Evolutionary conservation across 2,888 invertebrate species (phyloP), one percentile per base, ranked within the genome.

Genomic region (Panzeria rudis): DNA sequence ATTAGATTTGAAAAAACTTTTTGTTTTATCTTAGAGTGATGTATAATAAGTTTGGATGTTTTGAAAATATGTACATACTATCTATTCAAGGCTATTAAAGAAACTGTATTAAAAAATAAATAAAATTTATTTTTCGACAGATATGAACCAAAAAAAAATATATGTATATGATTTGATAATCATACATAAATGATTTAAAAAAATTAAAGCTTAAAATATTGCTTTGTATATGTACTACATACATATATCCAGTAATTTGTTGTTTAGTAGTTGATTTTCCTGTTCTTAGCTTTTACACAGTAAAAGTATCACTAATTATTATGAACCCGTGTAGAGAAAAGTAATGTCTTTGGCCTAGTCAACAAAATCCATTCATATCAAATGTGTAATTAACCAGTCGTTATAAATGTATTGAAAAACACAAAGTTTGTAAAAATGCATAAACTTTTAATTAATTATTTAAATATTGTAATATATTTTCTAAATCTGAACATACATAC

Each of bases 381-480:
- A 35, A 71, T 71, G 5, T 44, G n/a, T 15, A 44, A 44, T 32
- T 23, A 17, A 44, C 20, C 9, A n/a, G 9, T 38, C 6, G 61
- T 47, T 61, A 61, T 11, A 44, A 44, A 47, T 38, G n/a, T 35
- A 7, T 29, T 32, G 9, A 1, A 47, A 35, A 44, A n/a, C 15
- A 5, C 9, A 50, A 29, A 44, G 13, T n/a, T 35, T 32, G 17
- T 3, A 35, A 62, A 61, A 7, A 41, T 52, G 54, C 38, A 29
- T 62, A 59, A 25, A 69, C 47, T 52, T 52, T 69, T 61, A 76
- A 84, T 80, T 80, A 80, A 54, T 52, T 80, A 80, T 84, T 84
- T 66, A 72, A 79, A 76, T 84, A 35, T 68, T 68, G 23, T 41
- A 38, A 41, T 52, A 15, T 38, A 6, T 23, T 41, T 44, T 52